Percentiles rank a stretch among this genome's conserved stretches.
Evolutionary conservation across 2,797 vertebrate genomes (phyloP).

Genomic region (Mustela erminea): DNA sequence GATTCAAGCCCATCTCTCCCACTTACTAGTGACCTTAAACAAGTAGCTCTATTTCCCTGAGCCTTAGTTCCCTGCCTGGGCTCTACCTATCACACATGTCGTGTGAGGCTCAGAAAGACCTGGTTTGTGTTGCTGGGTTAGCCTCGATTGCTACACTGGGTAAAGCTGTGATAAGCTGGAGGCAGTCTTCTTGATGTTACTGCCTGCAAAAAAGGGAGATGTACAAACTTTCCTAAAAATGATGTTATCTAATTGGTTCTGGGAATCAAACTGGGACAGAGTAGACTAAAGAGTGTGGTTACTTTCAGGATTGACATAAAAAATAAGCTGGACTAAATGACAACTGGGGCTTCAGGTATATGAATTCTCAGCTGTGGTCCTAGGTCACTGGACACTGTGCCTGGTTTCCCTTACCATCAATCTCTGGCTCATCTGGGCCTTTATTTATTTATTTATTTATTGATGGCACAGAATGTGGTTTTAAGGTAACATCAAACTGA

Average conservation of each 20-base stretch:
- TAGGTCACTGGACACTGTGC: not conserved
- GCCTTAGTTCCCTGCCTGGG: not conserved
- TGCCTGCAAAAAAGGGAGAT: not conserved
- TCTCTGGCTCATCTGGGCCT: not conserved
- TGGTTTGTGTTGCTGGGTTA: rapidly evolving
- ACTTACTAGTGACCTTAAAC: not conserved
- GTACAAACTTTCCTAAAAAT: not conserved
- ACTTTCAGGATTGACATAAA: not conserved
- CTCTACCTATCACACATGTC: too few species aligned
- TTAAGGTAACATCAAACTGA: not conserved
- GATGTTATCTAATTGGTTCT: not conserved
- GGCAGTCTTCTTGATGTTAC: not conserved
- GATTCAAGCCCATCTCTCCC: not conserved
- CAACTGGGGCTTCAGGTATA: not conserved
- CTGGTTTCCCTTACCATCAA: not conserved
- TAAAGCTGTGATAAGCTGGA: not conserved
- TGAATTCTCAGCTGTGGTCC: not conserved
- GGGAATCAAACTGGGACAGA: not conserved
- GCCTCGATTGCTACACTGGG: not conserved
- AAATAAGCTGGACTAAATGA: not conserved
- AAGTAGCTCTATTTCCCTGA: not conserved
- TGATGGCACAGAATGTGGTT: not conserved
- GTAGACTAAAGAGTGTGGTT: not conserved
- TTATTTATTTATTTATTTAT: not conserved
- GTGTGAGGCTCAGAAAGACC: not conserved